Percentiles rank a stretch among this genome's conserved stretches.
These are phyloP conservation scores for Myotis vivesi DNA, from an alignment of 2,797 vertebrate species.

Conservation along the genomic window DNA sequence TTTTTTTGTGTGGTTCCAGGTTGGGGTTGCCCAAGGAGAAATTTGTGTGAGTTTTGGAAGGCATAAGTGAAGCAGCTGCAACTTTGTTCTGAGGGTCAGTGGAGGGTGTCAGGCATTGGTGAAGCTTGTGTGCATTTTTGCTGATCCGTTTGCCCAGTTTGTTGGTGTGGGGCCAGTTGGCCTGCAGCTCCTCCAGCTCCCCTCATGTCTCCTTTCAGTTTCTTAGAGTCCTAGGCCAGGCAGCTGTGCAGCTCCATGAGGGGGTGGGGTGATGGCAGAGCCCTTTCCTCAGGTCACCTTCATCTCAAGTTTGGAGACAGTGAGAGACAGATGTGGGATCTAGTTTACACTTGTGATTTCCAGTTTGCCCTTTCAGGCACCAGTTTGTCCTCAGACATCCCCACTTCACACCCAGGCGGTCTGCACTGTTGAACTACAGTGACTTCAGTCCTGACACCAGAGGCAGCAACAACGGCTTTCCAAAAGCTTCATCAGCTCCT, in stretches of 20 bases:
- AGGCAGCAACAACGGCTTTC: not conserved
- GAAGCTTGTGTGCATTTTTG: not conserved
- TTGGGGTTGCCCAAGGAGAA: not conserved
- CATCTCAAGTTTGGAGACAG: not conserved
- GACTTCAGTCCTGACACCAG: not conserved
- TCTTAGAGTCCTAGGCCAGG: not conserved
- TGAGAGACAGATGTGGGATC: not conserved
- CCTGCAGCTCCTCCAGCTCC: not conserved
- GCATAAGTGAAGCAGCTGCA: not conserved
- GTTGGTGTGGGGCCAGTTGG: not conserved
- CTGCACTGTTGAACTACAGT: not conserved
- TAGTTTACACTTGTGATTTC: not conserved
- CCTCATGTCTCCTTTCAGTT: not conserved
- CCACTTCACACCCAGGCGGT: not conserved
- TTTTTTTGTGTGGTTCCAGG: not conserved
- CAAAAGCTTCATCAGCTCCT: not conserved
- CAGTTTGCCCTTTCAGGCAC: not conserved
- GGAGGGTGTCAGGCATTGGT: not conserved
- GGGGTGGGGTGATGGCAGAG: not conserved
- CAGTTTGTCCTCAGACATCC: not conserved
- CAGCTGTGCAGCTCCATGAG: not conserved
- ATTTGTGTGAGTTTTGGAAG: not conserved
- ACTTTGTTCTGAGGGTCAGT: not conserved
- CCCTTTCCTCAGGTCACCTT: not conserved
- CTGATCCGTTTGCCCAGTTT: not conserved